Conservation (phyloP, 2,797 vertebrate species). For the Betta splendens region DNA sequence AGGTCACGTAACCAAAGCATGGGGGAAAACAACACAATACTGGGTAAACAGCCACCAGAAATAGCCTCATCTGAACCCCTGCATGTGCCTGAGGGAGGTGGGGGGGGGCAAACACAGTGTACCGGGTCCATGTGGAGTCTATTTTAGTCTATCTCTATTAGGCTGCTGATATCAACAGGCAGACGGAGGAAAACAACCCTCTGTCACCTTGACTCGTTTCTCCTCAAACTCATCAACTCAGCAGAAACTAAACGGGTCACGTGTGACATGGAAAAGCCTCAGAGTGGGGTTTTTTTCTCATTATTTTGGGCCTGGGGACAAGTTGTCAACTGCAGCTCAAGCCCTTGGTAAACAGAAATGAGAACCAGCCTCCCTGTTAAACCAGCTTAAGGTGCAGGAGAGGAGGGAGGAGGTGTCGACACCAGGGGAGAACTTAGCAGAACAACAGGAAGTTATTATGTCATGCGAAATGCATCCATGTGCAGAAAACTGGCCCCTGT, state of each 20-base stretch:
- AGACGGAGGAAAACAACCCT: conserved; percentile 17
- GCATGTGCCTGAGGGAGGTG: neutral
- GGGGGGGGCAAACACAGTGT: conserved; percentile 51
- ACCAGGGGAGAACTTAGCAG: neutral
- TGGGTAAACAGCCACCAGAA: conserved; percentile 60
- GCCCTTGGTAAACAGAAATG: conserved; percentile 20
- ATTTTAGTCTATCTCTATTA: conserved; percentile 52
- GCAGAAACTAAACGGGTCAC: conserved; percentile 12
- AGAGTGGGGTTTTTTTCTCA: conserved; percentile 28
- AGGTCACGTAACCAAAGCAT: conserved; percentile 58
- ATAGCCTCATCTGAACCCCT: conserved; percentile 45
- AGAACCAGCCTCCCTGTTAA: conserved; percentile 25
- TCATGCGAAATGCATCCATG: conserved; percentile 29
- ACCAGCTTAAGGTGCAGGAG: conserved; percentile 17
- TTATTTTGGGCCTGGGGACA: conserved; percentile 7
- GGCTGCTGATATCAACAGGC: conserved; percentile 13
- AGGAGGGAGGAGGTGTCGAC: neutral
- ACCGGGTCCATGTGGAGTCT: conserved; percentile 45
- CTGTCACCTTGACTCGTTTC: conserved; percentile 35
- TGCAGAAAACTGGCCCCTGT: conserved; percentile 2
- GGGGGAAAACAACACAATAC: conserved; percentile 34
- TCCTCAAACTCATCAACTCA: conserved; percentile 15
- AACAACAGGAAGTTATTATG: conserved; percentile 37
- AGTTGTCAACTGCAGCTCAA: conserved; percentile 25
- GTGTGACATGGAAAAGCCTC: neutral